These are phyloP conservation scores for Diarsia brunnea DNA, from an alignment of 2,888 invertebrate species.

Conservation along the genomic window DNA sequence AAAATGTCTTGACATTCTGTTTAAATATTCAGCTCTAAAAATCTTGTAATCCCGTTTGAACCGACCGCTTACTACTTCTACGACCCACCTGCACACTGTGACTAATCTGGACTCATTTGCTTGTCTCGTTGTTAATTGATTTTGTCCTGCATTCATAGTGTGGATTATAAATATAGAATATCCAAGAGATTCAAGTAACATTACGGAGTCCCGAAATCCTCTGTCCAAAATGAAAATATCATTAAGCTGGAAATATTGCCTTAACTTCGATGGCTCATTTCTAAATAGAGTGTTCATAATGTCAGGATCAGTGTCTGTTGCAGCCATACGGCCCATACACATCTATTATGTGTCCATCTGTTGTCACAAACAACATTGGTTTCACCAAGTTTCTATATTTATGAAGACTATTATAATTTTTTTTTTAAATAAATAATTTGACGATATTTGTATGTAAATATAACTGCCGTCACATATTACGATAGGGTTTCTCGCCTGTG, in stretches of 20 bases:
- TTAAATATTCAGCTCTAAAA: constrained; percentile 18
- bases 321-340: constrained; percentile 27
- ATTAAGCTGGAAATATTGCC: constrained; percentile 4
- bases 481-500: no score
- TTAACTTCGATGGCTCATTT: background rate
- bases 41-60: constrained; percentile 18
- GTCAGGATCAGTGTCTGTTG: constrained; percentile 13
- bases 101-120: constrained; percentile 21
- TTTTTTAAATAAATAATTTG: no score
- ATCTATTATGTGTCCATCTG: constrained; percentile 10
- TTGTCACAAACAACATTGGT: no score
- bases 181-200: background rate
- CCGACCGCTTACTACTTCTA: constrained; percentile 26
- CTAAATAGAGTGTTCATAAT: constrained; percentile 14
- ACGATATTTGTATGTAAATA: no score
- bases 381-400: no score
- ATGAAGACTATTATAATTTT: no score
- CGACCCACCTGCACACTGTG: constrained; percentile 30
- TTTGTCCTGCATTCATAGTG: constrained; percentile 14
- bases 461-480: no score
- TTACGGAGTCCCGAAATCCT: constrained; percentile 4
- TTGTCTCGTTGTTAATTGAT: constrained; percentile 8
- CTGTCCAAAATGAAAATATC: constrained; percentile 21
- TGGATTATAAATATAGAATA: background rate
- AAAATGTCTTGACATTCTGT: constrained; percentile 13